Conservation (phyloP, 2,113 vertebrate genomes). For the Telmatochromis sp. region DNA sequence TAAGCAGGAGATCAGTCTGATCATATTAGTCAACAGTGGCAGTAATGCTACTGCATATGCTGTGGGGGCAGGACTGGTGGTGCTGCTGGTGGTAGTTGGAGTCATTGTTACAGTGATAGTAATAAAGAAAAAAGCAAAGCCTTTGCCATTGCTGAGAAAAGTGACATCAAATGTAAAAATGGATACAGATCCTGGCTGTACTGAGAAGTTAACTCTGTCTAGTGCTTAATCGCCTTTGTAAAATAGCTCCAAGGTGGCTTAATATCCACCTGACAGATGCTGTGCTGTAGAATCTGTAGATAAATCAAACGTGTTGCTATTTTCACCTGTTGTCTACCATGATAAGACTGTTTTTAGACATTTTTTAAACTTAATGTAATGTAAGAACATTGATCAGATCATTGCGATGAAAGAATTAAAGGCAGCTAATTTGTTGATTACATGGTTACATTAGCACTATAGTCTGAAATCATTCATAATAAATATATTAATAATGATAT, state of each 20-base stretch:
- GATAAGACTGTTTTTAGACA: not conserved
- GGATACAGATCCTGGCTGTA: not conserved
- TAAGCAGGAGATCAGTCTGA: constrained; percentile 42
- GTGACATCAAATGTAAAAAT: not conserved
- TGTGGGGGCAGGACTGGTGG: not conserved
- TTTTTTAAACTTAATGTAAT: not conserved
- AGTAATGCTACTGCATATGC: not conserved
- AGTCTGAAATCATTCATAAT: not conserved
- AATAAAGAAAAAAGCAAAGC: not conserved
- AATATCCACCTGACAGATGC: not conserved
- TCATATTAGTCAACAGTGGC: not conserved
- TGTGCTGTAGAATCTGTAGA: not conserved
- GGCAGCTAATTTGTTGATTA: not conserved
- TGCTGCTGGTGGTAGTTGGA: constrained; percentile 9
- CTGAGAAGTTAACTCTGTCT: not conserved
- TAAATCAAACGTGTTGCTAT: not conserved
- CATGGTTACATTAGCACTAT: not conserved
- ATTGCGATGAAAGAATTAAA: not conserved
- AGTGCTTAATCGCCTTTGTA: not conserved
- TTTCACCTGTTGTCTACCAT: not conserved
- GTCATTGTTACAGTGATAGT: not conserved
- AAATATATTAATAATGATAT: not conserved
- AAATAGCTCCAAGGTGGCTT: not conserved
- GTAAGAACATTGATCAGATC: not conserved
- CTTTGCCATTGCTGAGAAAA: not conserved